Percentiles rank a stretch among this genome's conserved stretches.
phyloP scores from a whole-genome alignment of 1,140 invertebrate species.

The Medauroidea extradentata region DNA sequence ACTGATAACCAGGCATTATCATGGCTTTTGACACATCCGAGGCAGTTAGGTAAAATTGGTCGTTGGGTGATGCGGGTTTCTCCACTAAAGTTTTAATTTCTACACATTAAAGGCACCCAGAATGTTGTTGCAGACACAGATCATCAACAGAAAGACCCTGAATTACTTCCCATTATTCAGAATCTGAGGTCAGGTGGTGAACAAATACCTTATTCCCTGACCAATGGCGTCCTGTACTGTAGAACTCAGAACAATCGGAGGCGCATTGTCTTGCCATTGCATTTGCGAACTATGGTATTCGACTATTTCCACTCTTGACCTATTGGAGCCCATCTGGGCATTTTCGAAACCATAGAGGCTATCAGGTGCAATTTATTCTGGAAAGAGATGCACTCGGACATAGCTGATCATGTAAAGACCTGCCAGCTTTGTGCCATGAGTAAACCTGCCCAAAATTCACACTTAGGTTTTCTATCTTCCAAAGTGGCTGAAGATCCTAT shows the following conservation, averaged over 20 bases:
- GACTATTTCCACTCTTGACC: not conserved
- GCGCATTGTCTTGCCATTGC: not conserved
- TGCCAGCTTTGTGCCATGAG: not conserved
- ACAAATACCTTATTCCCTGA: not conserved
- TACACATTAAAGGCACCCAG: not conserved
- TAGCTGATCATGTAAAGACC: not conserved
- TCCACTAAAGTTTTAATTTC: not conserved
- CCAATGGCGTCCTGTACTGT: not conserved
- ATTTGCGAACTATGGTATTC: not conserved
- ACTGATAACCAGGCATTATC: not conserved
- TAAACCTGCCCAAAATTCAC: not conserved
- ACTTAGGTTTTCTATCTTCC: not conserved
- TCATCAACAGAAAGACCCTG: not conserved
- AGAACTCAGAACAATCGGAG: not conserved
- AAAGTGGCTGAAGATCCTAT: not conserved
- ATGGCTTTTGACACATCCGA: not conserved
- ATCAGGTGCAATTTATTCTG: not conserved
- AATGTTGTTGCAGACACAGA: not conserved
- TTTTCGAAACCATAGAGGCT: not conserved
- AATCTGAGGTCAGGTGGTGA: not conserved
- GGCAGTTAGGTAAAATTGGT: not conserved
- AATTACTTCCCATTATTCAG: not conserved
- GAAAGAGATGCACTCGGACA: not conserved
- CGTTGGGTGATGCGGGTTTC: not conserved
- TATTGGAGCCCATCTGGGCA: not conserved